Conservation (phyloP, 1,140 invertebrate genomes). For the Anastatus disparis region DNA sequence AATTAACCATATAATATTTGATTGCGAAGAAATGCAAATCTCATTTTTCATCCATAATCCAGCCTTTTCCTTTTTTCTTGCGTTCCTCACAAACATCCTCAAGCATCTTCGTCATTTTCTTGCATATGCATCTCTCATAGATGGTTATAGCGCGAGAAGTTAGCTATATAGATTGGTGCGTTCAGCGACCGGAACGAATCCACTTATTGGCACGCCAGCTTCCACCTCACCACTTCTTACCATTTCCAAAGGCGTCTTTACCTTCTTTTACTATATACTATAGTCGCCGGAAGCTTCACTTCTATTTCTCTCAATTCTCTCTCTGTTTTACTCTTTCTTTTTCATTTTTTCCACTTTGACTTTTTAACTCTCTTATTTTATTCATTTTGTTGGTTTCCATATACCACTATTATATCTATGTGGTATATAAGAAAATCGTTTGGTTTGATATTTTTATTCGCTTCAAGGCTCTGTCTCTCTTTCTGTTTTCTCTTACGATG, state of each 20-base stretch:
- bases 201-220: constrained; percentile 47
- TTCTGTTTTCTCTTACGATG: no score
- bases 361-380: no score
- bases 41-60: neutral
- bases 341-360: neutral
- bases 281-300: constrained; percentile 7
- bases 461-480: no score
- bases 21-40: constrained; percentile 20
- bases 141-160: no score
- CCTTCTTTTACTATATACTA: neutral
- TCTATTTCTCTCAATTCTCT: neutral
- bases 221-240: constrained; percentile 16
- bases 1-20: no score
- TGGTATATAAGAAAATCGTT: constrained; percentile 14
- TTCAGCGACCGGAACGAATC: constrained; percentile 43
- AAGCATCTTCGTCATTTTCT: constrained; percentile 44
- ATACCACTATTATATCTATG: neutral
- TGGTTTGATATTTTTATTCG: constrained; percentile 19
- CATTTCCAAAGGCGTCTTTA: no score
- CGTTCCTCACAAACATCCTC: neutral
- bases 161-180: no score
- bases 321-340: neutral
- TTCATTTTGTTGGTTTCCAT: no score
- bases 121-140: constrained; percentile 44
- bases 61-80: neutral